A percentile compares a stretch with the other conserved stretches of the same genome.
Conservation (phyloP, 2,113 vertebrate species). For the Podocnemis expansa region DNA sequence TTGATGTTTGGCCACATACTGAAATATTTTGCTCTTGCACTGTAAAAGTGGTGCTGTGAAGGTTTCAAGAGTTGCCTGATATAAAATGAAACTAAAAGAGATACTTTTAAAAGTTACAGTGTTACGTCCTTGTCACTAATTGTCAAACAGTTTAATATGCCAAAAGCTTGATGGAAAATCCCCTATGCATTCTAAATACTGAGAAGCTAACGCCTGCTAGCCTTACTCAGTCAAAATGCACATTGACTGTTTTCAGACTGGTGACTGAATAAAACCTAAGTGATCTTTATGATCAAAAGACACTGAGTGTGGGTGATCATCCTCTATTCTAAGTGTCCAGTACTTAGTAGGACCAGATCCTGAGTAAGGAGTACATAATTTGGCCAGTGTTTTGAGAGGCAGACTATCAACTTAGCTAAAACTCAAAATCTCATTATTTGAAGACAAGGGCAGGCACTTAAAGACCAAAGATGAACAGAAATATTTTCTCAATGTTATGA, state of each 20-base stretch:
- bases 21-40: neutral
- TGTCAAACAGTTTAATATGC: neutral
- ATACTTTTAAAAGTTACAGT: neutral
- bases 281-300: neutral
- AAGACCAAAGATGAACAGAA: neutral
- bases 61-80: neutral
- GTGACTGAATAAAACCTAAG: neutral
- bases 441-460: neutral
- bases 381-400: neutral
- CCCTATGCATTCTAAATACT: neutral
- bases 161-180: neutral
- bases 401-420: accelerated
- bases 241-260: neutral
- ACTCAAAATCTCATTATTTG: neutral
- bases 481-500: neutral
- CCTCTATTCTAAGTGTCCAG: neutral
- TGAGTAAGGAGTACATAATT: neutral
- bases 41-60: neutral
- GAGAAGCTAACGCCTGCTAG: neutral
- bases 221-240: slow-evolving; percentile 13
- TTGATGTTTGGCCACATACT: neutral
- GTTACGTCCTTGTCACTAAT: neutral
- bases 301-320: neutral
- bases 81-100: neutral
- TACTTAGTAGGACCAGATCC: neutral